Evolutionary conservation across 2,888 invertebrate species (phyloP), one percentile per base, ranked within the genome.

Genomic region (Sinhomidia bicolor): DNA sequence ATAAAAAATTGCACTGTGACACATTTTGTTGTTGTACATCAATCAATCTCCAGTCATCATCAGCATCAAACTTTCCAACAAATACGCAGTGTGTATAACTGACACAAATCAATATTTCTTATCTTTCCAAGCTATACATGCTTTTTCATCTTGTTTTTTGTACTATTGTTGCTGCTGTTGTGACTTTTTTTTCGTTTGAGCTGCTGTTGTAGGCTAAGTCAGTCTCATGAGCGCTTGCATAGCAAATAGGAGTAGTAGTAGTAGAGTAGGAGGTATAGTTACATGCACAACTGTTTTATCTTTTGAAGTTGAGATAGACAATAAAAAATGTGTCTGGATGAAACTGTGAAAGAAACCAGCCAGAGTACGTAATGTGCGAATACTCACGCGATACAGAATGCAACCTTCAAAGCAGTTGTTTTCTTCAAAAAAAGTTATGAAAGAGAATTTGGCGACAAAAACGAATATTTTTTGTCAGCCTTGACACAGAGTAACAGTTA

Each of bases 401-500:
- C 20, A 20, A 5, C 10, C 54, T 54, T 60, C 5, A 4, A 7
- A 23, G 57, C 26, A 23, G 20, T 60, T 23, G 9, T 26, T 23
- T 23, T 4, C 10, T 41, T 41, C n/a, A n/a, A n/a, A 41, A 12
- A 36, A 79, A 79, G 57, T 36, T 23, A 79, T 81, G 81, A 47
- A 65, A 44, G 51, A 4, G 17, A 60, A 0, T 9, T 9, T n/a
- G 65, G 47, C 65, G 81, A 81, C 81, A 81, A 65, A 81, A 81
- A 81, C 17, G 81, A 81, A 81, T 81, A 81, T 65, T 62, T 17
- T 44, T 9, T 81, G 81, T 81, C 81, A 81, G 65, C 26, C 81
- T 65, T 65, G 20, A 20, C 81, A 62, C 81, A 62, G 20, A 47
- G 62, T 65, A 29, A 65, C 60, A 62, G 44, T 81, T 65, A 44